Base-by-base conservation (phyloP, 2,888 invertebrate species). In the Panopea generosa region DNA sequence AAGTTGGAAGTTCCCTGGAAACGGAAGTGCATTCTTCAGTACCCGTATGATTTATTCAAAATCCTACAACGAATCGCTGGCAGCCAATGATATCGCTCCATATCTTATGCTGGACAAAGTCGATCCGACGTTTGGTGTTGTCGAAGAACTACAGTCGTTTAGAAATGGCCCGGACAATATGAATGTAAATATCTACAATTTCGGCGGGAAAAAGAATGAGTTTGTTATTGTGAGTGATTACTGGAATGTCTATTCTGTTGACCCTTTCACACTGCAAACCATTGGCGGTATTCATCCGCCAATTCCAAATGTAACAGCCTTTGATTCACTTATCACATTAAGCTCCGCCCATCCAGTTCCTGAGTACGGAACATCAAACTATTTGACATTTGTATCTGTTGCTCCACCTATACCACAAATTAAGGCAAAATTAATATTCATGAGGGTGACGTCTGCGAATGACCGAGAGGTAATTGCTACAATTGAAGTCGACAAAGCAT, bases 291-390 rank as follows among this genome's bases (percentile, higher is more conserved):
- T 87, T n/a, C 65, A 53, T 6, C 84, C 87, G 0, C 55, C 45
- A 9, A 69, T 86, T n/a, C 68, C 67, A 18, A 47, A 69, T 1
- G 52, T 52, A 0, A 49, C 62, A 18, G 26, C 40, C 24, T 26
- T 63, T 38, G 63, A 62, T 2, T 43, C 55, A 4, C 53, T 55
- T 0, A 60, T 65, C 27, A 50, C 85, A 1, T 68, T 90, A 22
- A 87, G 90, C 3, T 84, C 89, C 4, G 84, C 91, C 4, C 91
- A 91, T 62, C 89, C 90, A 11, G 75, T 90, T 16, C 87, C 86
- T 20, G 90, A 90, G 67, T 71, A 68, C 11, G 86, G 88, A 1
- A 88, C 84, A 4, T 50, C 74, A 4, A 81, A 83, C 18, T 76
- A 82, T 47, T 49, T 91, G 4, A 86, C 84, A 14, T 89, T 87